phyloP scores from a whole-genome alignment of 2,888 invertebrate genomes.

The Aricia artaxerxes region DNA sequence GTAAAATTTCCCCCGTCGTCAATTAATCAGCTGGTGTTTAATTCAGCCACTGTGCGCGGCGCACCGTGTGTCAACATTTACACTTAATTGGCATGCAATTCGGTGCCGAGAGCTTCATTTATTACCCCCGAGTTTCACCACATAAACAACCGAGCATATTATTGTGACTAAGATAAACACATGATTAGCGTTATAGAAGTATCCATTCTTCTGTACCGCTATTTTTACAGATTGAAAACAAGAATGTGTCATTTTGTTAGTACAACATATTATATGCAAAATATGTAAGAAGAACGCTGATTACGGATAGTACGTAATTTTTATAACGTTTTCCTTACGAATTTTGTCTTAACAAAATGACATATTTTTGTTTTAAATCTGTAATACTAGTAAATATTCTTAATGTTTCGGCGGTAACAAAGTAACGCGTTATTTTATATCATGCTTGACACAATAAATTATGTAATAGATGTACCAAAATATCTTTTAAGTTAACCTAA shows the following conservation, averaged over 20 bases:
- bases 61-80: constrained; percentile 20
- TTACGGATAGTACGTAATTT: too few species aligned
- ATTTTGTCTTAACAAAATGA: too few species aligned
- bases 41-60: not conserved
- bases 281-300: not conserved
- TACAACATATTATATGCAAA: not conserved
- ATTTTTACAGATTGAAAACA: not conserved
- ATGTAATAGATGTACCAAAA: too few species aligned
- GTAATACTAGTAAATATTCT: too few species aligned
- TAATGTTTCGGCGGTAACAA: too few species aligned
- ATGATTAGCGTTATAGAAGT: not conserved
- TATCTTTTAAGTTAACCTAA: too few species aligned
- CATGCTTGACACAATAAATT: too few species aligned
- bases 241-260: not conserved
- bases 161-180: not conserved
- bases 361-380: too few species aligned
- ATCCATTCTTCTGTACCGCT: too few species aligned
- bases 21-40: constrained; percentile 4
- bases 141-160: not conserved
- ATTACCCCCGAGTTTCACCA: not conserved
- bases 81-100: constrained; percentile 16
- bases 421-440: too few species aligned
- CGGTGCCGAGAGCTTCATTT: not conserved
- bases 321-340: too few species aligned
- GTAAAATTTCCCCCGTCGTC: not conserved